A percentile compares a stretch with the other conserved stretches of the same genome.
Evolutionary conservation across 2,888 invertebrate species (phyloP).

Genomic region (Leptinotarsa rubiginosa): DNA sequence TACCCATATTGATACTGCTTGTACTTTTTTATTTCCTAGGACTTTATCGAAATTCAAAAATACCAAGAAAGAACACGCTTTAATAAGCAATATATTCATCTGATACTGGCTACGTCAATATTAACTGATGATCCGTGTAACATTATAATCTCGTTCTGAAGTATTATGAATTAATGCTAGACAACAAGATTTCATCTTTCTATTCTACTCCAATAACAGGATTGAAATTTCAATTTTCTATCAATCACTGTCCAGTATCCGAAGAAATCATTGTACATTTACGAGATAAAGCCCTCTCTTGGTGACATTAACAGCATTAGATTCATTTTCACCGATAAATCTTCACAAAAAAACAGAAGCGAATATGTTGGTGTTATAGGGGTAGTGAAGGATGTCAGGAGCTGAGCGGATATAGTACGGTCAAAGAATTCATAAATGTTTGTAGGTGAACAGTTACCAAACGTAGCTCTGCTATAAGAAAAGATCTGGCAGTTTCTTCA

Average conservation of each 20-base stretch:
- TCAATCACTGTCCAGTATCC: constrained; percentile 40
- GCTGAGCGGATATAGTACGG: neutral
- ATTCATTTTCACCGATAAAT: constrained; percentile 47
- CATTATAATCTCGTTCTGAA: neutral
- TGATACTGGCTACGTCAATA: neutral
- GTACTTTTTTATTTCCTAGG: no score
- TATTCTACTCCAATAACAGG: neutral
- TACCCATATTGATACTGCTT: no score
- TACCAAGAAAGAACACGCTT: no score
- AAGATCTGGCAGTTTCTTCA: no score
- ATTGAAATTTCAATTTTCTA: constrained; percentile 4
- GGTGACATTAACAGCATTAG: constrained; percentile 50
- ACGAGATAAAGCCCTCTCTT: constrained; percentile 37
- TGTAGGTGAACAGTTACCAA: no score
- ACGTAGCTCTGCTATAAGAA: no score
- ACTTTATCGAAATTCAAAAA: no score
- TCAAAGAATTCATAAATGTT: neutral
- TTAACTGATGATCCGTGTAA: neutral
- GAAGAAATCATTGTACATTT: constrained; percentile 30
- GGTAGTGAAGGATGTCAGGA: neutral
- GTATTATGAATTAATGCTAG: neutral
- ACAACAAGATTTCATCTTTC: neutral
- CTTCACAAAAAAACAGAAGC: constrained; percentile 50
- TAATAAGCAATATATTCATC: no score
- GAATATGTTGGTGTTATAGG: neutral